Percentiles rank a stretch among this genome's conserved stretches.
Conservation (phyloP, 2,797 vertebrate genomes). For the Antrozous pallidus region DNA sequence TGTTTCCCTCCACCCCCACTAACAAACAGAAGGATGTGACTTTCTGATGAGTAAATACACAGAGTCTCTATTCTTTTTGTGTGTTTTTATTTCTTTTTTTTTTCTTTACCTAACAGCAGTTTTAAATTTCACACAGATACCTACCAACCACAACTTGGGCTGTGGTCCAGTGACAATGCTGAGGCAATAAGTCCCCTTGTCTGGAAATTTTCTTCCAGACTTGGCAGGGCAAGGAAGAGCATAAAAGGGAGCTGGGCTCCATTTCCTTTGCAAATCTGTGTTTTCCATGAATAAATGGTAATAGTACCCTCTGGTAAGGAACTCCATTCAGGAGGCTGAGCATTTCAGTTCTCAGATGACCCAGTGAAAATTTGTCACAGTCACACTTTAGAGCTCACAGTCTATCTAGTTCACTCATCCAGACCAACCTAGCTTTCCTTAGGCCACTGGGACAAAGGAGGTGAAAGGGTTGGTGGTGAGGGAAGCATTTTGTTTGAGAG, state of each 20-base stretch:
- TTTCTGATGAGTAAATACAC: background rate
- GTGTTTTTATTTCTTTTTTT: background rate
- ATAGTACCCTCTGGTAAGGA: background rate
- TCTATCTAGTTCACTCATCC: background rate
- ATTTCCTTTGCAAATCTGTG: background rate
- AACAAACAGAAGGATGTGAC: background rate
- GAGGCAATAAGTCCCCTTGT: background rate
- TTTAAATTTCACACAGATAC: background rate
- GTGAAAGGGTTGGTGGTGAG: background rate
- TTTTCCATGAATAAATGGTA: background rate
- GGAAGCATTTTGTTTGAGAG: background rate
- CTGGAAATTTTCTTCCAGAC: background rate
- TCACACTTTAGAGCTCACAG: background rate
- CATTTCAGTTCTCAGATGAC: constrained; percentile 2
- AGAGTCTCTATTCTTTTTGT: background rate
- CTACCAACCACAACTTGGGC: background rate
- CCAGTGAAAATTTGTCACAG: background rate
- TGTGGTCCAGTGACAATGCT: background rate
- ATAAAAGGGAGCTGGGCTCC: background rate
- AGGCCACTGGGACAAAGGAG: background rate
- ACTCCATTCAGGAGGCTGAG: background rate
- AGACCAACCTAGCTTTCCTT: background rate
- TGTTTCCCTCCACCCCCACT: background rate
- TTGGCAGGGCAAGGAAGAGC: background rate
- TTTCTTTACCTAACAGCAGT: background rate